Conservation (phyloP, 2,797 vertebrate species). For the Leptoclinus maculatus region DNA sequence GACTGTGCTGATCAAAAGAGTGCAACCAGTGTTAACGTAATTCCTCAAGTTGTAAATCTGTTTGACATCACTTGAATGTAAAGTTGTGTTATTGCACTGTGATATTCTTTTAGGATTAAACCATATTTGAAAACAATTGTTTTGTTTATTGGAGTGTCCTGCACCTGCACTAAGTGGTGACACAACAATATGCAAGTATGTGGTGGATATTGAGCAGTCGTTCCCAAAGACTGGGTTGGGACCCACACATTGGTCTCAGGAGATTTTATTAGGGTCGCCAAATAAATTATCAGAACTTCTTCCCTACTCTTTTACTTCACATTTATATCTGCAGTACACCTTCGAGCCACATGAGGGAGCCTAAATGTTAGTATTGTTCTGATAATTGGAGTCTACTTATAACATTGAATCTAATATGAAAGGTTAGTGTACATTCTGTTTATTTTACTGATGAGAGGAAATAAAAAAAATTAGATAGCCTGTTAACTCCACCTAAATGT, state of each 20-base stretch:
- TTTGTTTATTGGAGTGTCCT: background rate
- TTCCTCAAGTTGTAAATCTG: conserved; percentile 1
- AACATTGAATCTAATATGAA: background rate
- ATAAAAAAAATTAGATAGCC: background rate
- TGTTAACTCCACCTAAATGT: no score
- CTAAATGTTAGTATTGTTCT: background rate
- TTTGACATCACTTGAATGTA: conserved; percentile 26
- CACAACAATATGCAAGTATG: background rate
- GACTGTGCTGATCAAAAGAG: background rate
- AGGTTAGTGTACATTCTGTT: background rate
- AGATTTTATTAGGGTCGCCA: background rate
- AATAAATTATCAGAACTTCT: background rate
- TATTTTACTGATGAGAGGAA: background rate
- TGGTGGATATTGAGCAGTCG: background rate
- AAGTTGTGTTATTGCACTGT: conserved; percentile 9
- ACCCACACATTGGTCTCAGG: background rate
- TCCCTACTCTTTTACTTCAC: background rate
- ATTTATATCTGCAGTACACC: background rate
- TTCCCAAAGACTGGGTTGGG: no score
- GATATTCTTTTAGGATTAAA: conserved; percentile 27
- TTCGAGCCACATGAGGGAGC: background rate
- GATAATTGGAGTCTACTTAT: background rate
- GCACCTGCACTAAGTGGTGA: background rate
- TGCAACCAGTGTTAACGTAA: background rate
- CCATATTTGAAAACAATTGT: background rate